Conservation (phyloP, 2,113 vertebrate genomes). For the Herpailurus yagouaroundi region DNA sequence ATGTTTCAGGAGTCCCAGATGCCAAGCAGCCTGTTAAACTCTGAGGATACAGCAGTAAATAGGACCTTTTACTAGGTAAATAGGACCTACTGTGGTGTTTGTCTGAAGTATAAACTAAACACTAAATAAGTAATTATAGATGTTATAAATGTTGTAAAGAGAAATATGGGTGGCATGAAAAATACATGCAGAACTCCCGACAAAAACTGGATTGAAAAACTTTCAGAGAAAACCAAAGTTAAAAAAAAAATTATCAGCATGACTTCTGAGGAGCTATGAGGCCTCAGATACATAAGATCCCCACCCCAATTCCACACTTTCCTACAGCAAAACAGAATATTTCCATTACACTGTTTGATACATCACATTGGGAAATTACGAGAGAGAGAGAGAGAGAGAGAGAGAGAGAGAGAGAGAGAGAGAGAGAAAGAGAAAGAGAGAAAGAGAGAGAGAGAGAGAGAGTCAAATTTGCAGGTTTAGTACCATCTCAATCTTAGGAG, state of each 20-base stretch:
- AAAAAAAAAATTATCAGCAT: not conserved
- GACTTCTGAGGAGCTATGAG: not conserved
- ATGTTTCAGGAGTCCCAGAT: not conserved
- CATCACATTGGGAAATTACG: not conserved
- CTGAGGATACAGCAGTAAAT: not conserved
- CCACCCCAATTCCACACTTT: not conserved
- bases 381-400: not conserved
- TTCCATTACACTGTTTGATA: not conserved
- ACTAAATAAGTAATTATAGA: not conserved
- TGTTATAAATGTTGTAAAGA: not conserved
- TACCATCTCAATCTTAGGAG: slow-evolving; percentile 2
- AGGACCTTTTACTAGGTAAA: not conserved
- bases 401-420: too few relatives aligned
- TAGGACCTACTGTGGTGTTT: not conserved
- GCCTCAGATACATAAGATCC: not conserved
- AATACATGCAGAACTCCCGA: not conserved
- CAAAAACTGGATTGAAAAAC: not conserved
- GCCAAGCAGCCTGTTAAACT: not conserved
- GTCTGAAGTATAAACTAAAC: not conserved
- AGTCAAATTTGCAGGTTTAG: not conserved
- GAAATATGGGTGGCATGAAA: not conserved
- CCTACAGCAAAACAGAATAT: not conserved
- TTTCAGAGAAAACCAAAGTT: slow-evolving; percentile 34
- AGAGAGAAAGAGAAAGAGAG: not conserved
- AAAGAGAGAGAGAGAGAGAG: not conserved